Conservation (phyloP, 2,888 invertebrate species). For the Pardosa pseudoannulata region DNA sequence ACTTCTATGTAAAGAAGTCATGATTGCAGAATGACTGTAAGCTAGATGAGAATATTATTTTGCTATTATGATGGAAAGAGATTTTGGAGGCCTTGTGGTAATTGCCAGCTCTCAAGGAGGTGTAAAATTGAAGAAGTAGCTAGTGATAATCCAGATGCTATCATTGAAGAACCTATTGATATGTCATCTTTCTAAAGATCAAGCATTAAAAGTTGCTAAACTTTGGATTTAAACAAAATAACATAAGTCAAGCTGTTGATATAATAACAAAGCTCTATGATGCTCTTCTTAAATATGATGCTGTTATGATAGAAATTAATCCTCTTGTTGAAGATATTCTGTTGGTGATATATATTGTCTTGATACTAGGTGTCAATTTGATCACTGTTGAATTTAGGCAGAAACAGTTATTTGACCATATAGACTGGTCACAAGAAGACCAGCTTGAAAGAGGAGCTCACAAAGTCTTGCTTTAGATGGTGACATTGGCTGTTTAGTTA, state of each 20-base stretch:
- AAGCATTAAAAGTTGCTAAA: conserved; percentile 84
- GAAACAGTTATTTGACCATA: conserved; percentile 87
- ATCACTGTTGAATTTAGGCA: conserved; percentile 92
- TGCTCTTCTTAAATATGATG: too few species aligned
- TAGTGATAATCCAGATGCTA: too few species aligned
- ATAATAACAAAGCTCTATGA: too few species aligned
- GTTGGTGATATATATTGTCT: too few species aligned
- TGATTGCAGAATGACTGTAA: conserved; percentile 98
- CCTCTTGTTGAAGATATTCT: too few species aligned
- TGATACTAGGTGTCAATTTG: too few species aligned
- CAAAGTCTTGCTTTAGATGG: conserved; percentile 94
- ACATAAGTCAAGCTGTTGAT: conserved; percentile 82
- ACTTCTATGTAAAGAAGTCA: conserved; percentile 94
- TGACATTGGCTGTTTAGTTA: conserved; percentile 90
- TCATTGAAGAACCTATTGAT: conserved; percentile 85
- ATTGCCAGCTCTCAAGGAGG: too few species aligned
- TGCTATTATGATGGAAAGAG: conserved; percentile 98
- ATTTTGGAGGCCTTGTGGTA: too few species aligned
- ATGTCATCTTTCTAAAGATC: conserved; percentile 82
- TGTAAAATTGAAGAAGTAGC: too few species aligned
- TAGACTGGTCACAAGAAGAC: conserved; percentile 95
- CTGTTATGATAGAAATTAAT: too few species aligned
- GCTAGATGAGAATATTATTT: conserved; percentile 98
- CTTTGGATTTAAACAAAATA: conserved; percentile 84
- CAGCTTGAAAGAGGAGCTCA: conserved; percentile 93